Percentiles rank a stretch among this genome's conserved stretches.
These are phyloP conservation scores for Stramonita haemastoma DNA, from an alignment of 2,888 invertebrate genomes.

Conservation along the genomic window DNA sequence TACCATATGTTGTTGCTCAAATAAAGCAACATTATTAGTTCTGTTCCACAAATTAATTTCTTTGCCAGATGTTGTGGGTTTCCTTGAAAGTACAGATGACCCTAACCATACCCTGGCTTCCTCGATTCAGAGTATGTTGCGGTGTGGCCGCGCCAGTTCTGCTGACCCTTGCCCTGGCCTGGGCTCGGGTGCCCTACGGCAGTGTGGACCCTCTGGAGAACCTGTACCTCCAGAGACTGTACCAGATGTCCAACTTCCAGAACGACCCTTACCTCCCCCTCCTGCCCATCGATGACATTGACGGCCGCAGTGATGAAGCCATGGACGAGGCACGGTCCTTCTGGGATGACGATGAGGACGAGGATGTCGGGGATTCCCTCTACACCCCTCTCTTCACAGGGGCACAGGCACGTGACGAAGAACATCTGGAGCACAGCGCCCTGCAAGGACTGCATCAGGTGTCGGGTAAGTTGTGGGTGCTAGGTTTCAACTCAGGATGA, in stretches of 20 bases:
- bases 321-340: slow-evolving; percentile 21
- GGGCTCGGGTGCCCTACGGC: slow-evolving; percentile 35
- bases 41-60: neutral
- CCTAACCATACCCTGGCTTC: too few species aligned
- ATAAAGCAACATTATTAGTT: too few species aligned
- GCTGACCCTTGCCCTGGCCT: neutral
- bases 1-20: too few species aligned
- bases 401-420: slow-evolving; percentile 66
- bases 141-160: neutral
- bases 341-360: slow-evolving; percentile 40
- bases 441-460: slow-evolving; percentile 69
- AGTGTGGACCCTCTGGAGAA: slow-evolving; percentile 35
- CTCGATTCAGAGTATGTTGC: slow-evolving; percentile 26
- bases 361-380: slow-evolving; percentile 43
- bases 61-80: neutral
- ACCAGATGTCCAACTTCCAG: slow-evolving; percentile 37
- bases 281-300: slow-evolving; percentile 41
- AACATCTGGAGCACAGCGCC: slow-evolving; percentile 66
- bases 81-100: too few species aligned
- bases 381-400: slow-evolving; percentile 54
- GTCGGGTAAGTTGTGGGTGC: slow-evolving; percentile 56
- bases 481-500: too few species aligned
- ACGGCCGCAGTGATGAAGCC: slow-evolving; percentile 41
- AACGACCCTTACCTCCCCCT: slow-evolving; percentile 39
- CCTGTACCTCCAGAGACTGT: slow-evolving; percentile 36